Percentiles rank a stretch among this genome's conserved stretches.
Evolutionary conservation across 2,113 vertebrate species (phyloP).

Genomic region (Dicrurus megarhynchus): DNA sequence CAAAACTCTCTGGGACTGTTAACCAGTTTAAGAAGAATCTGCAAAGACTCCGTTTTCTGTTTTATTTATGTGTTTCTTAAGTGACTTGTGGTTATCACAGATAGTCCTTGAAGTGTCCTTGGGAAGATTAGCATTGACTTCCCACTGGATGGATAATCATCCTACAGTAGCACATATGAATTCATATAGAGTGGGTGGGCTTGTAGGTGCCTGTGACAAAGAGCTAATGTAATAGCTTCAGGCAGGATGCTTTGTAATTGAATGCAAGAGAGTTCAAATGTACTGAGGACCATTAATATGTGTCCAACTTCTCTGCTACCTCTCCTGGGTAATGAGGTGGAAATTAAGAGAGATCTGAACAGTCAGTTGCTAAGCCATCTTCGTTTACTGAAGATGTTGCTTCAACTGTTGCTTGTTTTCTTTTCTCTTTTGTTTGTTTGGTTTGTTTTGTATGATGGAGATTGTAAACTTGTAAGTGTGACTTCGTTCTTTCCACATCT

Average conservation of each 20-base stretch:
- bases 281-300: background rate
- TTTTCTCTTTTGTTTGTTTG: background rate
- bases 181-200: background rate
- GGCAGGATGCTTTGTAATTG: slow-evolving; percentile 8
- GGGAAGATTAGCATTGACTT: background rate
- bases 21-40: background rate
- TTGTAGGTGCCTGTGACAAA: slow-evolving; percentile 21
- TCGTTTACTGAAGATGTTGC: background rate
- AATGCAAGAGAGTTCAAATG: background rate
- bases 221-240: background rate
- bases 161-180: background rate
- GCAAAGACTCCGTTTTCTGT: background rate
- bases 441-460: background rate
- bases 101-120: background rate
- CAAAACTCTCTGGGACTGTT: background rate
- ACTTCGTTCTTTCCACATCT: background rate
- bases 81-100: background rate
- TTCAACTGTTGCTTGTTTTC: background rate
- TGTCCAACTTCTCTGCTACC: background rate
- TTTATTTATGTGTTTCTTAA: background rate
- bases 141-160: background rate
- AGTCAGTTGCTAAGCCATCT: background rate
- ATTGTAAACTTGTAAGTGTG: background rate
- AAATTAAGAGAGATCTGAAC: background rate
- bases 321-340: background rate